These are phyloP conservation scores for Hystrix cristata DNA, from an alignment of 2,113 vertebrate species.

Conservation along the genomic window DNA sequence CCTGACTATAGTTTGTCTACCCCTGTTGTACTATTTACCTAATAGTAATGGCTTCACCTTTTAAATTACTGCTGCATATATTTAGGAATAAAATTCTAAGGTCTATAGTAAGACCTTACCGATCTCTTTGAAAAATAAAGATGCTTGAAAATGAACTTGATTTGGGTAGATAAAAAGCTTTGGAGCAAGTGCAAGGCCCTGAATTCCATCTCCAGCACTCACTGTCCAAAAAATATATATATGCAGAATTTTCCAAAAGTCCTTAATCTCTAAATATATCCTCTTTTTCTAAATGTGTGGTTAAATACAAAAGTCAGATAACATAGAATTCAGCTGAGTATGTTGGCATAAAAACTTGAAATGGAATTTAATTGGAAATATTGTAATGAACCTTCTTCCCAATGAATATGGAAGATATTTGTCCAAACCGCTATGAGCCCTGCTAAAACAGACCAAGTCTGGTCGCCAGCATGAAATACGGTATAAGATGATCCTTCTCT, in stretches of 20 bases:
- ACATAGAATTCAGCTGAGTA: constrained; percentile 59
- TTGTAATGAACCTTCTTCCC: constrained; percentile 56
- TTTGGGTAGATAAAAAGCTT: neutral
- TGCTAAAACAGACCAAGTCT: constrained; percentile 53
- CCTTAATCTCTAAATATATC: constrained; percentile 36
- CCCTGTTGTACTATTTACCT: neutral
- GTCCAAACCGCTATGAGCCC: constrained; percentile 53
- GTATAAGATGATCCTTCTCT: constrained; percentile 54
- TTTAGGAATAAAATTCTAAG: constrained; percentile 3
- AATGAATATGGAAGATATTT: constrained; percentile 47
- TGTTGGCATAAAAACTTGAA: constrained; percentile 20
- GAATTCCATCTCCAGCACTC: too few relatives aligned
- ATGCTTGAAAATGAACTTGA: constrained; percentile 15
- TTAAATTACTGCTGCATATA: neutral
- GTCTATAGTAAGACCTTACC: neutral
- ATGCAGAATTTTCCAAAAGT: constrained; percentile 41
- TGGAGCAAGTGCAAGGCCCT: neutral
- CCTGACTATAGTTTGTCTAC: neutral
- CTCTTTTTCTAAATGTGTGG: constrained; percentile 1
- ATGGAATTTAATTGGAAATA: constrained; percentile 64
- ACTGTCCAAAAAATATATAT: neutral
- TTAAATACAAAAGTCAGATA: constrained; percentile 47
- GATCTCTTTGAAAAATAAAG: neutral
- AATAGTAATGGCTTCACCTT: neutral
- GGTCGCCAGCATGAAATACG: constrained; percentile 62